phyloP scores from a whole-genome alignment of 2,113 vertebrate genomes.

The Junco hyemalis region DNA sequence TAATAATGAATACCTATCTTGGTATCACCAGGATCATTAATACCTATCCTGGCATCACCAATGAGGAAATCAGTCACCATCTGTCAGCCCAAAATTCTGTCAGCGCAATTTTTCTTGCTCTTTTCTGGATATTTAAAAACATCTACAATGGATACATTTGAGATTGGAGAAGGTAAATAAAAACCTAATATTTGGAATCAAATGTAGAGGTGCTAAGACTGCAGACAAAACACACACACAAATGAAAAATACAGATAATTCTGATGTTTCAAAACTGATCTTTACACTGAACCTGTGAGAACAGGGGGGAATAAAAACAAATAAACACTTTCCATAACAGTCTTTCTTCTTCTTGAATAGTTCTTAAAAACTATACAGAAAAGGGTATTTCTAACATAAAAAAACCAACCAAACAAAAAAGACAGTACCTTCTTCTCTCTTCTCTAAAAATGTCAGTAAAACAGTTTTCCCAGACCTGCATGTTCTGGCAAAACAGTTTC shows the following conservation, averaged over 20 bases:
- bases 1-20: not conserved
- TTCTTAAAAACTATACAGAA: not conserved
- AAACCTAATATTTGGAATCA: not conserved
- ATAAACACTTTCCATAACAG: not conserved
- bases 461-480: not conserved
- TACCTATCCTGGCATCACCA: not conserved
- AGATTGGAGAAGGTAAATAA: not conserved
- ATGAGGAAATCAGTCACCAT: not conserved
- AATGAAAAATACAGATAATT: not conserved
- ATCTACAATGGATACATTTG: not conserved
- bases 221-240: not conserved
- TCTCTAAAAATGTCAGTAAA: not conserved
- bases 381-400: not conserved
- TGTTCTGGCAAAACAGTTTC: not conserved
- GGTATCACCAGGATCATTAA: not conserved
- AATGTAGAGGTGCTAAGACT: not conserved
- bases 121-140: not conserved
- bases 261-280: not conserved
- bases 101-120: not conserved
- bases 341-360: too few relatives aligned
- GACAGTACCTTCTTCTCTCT: not conserved
- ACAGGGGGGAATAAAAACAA: rapidly evolving
- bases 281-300: rapidly evolving
- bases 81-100: not conserved
- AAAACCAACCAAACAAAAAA: too few relatives aligned